These are phyloP conservation scores for Drosophila differens DNA, from an alignment of 2,888 invertebrate genomes.

Conservation along the genomic window DNA sequence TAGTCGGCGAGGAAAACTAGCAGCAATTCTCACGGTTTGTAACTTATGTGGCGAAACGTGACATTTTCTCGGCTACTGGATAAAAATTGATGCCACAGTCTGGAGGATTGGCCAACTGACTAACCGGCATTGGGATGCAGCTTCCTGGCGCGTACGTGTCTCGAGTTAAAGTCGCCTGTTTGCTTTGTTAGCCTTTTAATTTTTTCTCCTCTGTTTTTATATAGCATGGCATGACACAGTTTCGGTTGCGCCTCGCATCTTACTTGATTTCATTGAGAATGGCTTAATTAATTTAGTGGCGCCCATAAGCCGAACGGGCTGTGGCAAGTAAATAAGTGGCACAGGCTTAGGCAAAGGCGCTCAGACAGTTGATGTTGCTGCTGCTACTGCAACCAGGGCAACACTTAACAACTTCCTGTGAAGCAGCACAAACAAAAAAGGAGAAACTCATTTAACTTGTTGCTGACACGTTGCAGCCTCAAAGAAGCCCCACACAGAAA, in stretches of 20 bases:
- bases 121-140: conserved; percentile 20
- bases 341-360: conserved; percentile 49
- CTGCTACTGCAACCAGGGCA: conserved; percentile 25
- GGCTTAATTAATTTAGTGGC: conserved; percentile 83
- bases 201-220: conserved; percentile 25
- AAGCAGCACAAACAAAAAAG: conserved; percentile 18
- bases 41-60: conserved; percentile 83
- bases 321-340: conserved; percentile 67
- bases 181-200: conserved; percentile 13
- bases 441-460: conserved; percentile 76
- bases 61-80: conserved; percentile 84
- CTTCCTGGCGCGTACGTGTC: conserved; percentile 79
- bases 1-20: conserved; percentile 37
- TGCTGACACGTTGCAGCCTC: conserved; percentile 58
- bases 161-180: conserved; percentile 56
- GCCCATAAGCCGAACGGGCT: conserved; percentile 26
- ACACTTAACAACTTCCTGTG: conserved; percentile 62
- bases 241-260: conserved; percentile 64
- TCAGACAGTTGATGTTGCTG: conserved; percentile 42
- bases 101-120: conserved; percentile 63
- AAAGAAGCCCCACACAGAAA: conserved; percentile 58
- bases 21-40: conserved; percentile 76
- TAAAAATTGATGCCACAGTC: conserved; percentile 80
- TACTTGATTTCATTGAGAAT: conserved; percentile 82
- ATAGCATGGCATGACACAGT: conserved; percentile 54